Evolutionary conservation across 2,797 vertebrate genomes (phyloP).

Genomic region (Danio aesculapii): DNA sequence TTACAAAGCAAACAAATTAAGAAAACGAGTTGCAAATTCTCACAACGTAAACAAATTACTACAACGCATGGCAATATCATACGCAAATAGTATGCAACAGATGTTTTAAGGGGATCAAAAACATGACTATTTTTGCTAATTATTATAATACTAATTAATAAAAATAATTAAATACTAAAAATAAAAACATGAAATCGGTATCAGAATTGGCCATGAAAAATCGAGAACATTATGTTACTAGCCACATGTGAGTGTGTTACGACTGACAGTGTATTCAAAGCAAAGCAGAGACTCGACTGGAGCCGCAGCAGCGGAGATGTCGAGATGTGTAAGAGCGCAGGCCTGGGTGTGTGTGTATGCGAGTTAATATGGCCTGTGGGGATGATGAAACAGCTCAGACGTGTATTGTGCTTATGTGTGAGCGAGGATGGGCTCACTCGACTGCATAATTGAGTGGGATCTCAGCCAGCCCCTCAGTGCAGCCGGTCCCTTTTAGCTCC

Average conservation of each 20-base stretch:
- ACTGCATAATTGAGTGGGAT: slow-evolving; percentile 76
- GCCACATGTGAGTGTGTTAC: slow-evolving; percentile 3
- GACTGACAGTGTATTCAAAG: slow-evolving; percentile 10
- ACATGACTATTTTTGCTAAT: too few relatives aligned
- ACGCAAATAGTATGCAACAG: too few relatives aligned
- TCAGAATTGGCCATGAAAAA: too few relatives aligned
- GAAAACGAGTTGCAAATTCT: too few relatives aligned
- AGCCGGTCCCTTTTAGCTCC: slow-evolving; percentile 62
- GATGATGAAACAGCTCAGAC: slow-evolving; percentile 56
- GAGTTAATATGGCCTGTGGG: slow-evolving; percentile 51
- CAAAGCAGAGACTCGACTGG: slow-evolving; percentile 10
- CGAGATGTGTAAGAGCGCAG: slow-evolving; percentile 34
- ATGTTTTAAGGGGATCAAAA: too few relatives aligned
- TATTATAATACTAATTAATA: too few relatives aligned
- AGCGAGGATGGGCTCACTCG: slow-evolving; percentile 68
- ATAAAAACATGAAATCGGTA: too few relatives aligned
- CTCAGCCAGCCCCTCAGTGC: slow-evolving; percentile 65
- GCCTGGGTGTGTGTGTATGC: slow-evolving; percentile 28
- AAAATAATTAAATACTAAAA: too few relatives aligned
- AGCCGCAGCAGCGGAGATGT: slow-evolving; percentile 18
- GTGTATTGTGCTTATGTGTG: slow-evolving; percentile 57
- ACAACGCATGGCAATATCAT: too few relatives aligned
- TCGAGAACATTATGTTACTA: too few relatives aligned
- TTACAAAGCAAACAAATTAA: too few relatives aligned
- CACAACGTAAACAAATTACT: too few relatives aligned